Base-by-base conservation (phyloP, 2,797 vertebrate species). In the Ciconia nigra region DNA sequence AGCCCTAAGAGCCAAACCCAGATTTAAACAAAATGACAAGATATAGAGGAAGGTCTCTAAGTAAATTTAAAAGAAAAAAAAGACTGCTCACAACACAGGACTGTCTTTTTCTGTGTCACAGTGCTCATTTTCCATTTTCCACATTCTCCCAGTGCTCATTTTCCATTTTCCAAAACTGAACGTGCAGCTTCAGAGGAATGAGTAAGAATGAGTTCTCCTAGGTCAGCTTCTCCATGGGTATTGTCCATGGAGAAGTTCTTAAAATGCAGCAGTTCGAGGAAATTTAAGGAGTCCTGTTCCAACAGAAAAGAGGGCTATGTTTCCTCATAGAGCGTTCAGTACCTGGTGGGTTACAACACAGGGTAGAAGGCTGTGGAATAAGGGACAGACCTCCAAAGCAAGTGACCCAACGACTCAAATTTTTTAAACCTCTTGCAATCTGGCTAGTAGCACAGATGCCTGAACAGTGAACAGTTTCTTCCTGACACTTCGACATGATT, bases 401-500 rank as follows among this genome's bases (percentile, higher is more conserved):
- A 76, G 29, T 21, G 20, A 39, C 20, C 12, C 42, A 57, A n/a
- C 4, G 10, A 25, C 42, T 62, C 31, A 15, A 29, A 16, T 55
- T 33, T 55, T 73, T n/a, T 42, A 62, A 29, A 69, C 33, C 15
- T 69, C 42, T 74, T 21, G 16, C 12, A 25, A 16, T 37, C 18
- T 42, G 15, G 6, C 24, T 55, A 37, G 31, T 25, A 37, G 33
- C 51, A 42, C 52, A 17, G 42, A 25, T 72, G 66, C 19, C 18
- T 54, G 46, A 73, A 51, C 15, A 46, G 39, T 24, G 55, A 69
- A 22, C 12, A 14, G 22, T 19, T 13, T 67, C 15, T 39, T 39
- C 24, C 20, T 5, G 24, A 59, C 25, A 22, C 19, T 78, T 62
- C 0, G 2, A 61, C 10, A 5, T 10, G 15, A 61, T 2, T 16